These are phyloP conservation scores for Spilarctia lutea DNA, from an alignment of 2,888 invertebrate species.

Conservation along the genomic window DNA sequence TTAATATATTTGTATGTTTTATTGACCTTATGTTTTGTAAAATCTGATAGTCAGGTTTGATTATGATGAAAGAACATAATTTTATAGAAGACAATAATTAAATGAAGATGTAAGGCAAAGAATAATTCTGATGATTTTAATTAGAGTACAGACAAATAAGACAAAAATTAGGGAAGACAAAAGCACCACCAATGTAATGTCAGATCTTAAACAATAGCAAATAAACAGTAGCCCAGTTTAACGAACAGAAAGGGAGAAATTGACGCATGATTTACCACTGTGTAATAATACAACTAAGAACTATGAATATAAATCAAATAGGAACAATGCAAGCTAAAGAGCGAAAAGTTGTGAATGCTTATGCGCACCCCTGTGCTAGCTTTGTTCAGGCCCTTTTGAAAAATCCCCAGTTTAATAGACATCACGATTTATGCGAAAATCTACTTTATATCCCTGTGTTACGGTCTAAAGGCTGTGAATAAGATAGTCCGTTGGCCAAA, in stretches of 20 bases:
- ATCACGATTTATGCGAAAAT: conserved; percentile 29
- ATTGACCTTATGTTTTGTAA: not conserved
- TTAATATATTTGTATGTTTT: not conserved
- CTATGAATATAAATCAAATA: conserved; percentile 86
- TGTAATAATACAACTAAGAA: conserved; percentile 79
- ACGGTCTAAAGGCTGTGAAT: conserved; percentile 32
- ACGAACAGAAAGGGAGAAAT: conserved; percentile 61
- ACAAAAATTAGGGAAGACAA: not conserved
- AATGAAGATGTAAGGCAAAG: no score
- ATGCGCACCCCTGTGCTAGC: conserved; percentile 75
- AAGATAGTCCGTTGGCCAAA: conserved; percentile 35
- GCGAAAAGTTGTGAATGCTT: conserved; percentile 85
- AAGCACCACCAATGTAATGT: conserved; percentile 30
- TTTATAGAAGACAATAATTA: no score
- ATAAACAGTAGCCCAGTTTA: conserved; percentile 52
- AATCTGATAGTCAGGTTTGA: no score
- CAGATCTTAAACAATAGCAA: conserved; percentile 44
- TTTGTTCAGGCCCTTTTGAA: conserved; percentile 71
- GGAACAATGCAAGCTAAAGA: conserved; percentile 84
- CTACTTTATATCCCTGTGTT: conserved; percentile 35
- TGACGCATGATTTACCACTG: conserved; percentile 79
- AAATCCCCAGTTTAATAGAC: conserved; percentile 45
- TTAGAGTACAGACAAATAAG: not conserved
- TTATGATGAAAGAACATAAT: not conserved
- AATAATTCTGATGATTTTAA: not conserved